Base-by-base conservation (phyloP, 2,113 vertebrate species). In the Uropsilus gracilis region DNA sequence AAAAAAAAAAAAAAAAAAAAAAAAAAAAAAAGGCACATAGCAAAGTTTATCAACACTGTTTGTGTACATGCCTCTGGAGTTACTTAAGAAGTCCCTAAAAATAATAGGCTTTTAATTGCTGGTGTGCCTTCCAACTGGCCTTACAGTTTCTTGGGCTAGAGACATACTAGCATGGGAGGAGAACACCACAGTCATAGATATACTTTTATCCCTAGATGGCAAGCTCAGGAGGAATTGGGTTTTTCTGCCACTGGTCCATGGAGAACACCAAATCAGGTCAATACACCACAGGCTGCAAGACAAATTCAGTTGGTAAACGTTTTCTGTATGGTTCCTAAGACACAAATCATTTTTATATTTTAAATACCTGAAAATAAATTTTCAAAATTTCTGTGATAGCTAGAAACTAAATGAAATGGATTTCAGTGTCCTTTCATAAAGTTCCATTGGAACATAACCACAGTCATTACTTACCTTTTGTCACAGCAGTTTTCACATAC, bases 321-420 rank as follows among this genome's bases (percentile, higher is more conserved):
- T 44, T 50, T 86, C 1, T 78, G 24, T 28, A 80, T 26, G 22
- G 28, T 32, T 68, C 34, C 12, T 64, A 14, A 59, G 22, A 18
- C 0, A 14, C 39, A 68, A 14, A 28, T n/a, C n/a, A 11, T 59
- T 94, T 85, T 85, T 66, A 34, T 26, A 59, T 37, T 82, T 77
- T 61, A 73, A 94, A 89, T 68, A 55, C 39, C 64, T 91, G 37
- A 76, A 82, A 61, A 93, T 37, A 30, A 53, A 66, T 30, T 80
- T 72, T 61, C 24, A 63, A 75, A 48, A 46, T 66, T 13, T 91
- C 37, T 57, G 42, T 75, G 77, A 88, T 12, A 76, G 20, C 50
- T 18, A 22, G 66, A 20, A 78, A 37, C 69, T 30, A 44, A 85
- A 91, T 46, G 72, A n/a, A n/a, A n/a, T 55, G 77, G 44, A 48